Evolutionary conservation across 2,113 vertebrate genomes (phyloP).

Genomic region (Camelus dromedarius): DNA sequence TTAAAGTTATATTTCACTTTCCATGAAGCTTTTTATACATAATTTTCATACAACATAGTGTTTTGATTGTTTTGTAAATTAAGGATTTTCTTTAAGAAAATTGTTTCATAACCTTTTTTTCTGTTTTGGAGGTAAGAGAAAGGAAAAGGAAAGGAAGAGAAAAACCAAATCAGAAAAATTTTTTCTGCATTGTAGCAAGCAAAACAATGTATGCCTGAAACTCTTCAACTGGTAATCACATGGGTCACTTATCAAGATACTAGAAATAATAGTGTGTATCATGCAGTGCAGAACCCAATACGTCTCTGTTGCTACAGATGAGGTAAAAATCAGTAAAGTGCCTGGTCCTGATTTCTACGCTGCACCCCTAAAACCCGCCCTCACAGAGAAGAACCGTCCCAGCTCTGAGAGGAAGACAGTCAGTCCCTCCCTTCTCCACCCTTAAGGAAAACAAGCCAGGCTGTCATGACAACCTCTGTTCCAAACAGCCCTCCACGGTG

Average conservation of each 20-base stretch:
- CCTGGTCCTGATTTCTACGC: constrained; percentile 81
- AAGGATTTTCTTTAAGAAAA: constrained; percentile 50
- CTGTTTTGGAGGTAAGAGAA: not conserved
- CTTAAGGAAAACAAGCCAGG: constrained; percentile 90
- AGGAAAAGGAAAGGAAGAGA: not conserved
- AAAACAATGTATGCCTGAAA: constrained; percentile 30
- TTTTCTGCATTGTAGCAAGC: constrained; percentile 75
- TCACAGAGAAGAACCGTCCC: constrained; percentile 88
- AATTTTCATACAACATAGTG: not conserved
- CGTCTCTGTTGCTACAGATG: constrained; percentile 80
- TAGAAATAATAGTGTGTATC: constrained; percentile 79
- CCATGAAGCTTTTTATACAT: not conserved
- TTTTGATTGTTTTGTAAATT: constrained; percentile 30
- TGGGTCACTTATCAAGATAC: constrained; percentile 81
- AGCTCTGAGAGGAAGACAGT: constrained; percentile 87
- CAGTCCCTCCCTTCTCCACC: constrained; percentile 91
- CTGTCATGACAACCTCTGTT: constrained; percentile 95
- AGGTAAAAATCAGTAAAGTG: constrained; percentile 84
- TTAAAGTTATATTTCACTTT: constrained; percentile 14
- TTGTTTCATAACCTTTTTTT: constrained; percentile 17
- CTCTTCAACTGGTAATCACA: constrained; percentile 80
- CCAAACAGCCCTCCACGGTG: constrained; percentile 93
- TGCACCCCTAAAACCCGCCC: constrained; percentile 87
- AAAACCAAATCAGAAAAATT: constrained; percentile 56
- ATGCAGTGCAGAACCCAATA: constrained; percentile 79